Evolutionary conservation across 2,888 invertebrate genomes (phyloP).

Genomic region (Morpho deidamia): DNA sequence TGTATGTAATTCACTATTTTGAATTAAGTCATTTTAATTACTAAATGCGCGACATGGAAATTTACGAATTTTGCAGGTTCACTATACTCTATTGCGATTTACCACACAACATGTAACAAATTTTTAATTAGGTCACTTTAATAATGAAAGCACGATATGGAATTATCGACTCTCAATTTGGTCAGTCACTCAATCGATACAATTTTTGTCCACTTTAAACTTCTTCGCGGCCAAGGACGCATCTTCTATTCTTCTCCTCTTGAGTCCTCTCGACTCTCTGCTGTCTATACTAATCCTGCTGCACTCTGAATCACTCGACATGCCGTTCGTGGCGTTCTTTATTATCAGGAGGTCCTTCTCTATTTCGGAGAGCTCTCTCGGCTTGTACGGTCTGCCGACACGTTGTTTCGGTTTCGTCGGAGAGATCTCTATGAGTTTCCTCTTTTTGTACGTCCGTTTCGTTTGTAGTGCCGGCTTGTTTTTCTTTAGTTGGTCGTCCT

Average conservation of each 20-base stretch:
- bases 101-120: no score
- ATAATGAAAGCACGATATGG: no score
- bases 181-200: background rate
- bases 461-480: slow-evolving; percentile 30
- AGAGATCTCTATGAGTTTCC: slow-evolving; percentile 49
- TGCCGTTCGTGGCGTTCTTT: slow-evolving; percentile 50
- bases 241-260: slow-evolving; percentile 46
- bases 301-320: slow-evolving; percentile 52
- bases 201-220: slow-evolving; percentile 25
- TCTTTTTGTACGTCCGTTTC: slow-evolving; percentile 56
- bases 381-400: slow-evolving; percentile 47
- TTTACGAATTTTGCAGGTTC: no score
- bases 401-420: slow-evolving; percentile 47
- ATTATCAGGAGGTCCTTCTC: slow-evolving; percentile 67
- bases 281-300: slow-evolving; percentile 39
- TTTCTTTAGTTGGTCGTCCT: slow-evolving; percentile 64
- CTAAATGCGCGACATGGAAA: no score
- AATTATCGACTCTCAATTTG: no score
- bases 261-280: slow-evolving; percentile 36
- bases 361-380: slow-evolving; percentile 58
- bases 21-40: no score
- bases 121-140: no score
- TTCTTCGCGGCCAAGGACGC: slow-evolving; percentile 30
- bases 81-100: no score
- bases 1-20: no score